These are phyloP conservation scores for Pachyuromys duprasi DNA, from an alignment of 2,797 vertebrate genomes.

Conservation along the genomic window DNA sequence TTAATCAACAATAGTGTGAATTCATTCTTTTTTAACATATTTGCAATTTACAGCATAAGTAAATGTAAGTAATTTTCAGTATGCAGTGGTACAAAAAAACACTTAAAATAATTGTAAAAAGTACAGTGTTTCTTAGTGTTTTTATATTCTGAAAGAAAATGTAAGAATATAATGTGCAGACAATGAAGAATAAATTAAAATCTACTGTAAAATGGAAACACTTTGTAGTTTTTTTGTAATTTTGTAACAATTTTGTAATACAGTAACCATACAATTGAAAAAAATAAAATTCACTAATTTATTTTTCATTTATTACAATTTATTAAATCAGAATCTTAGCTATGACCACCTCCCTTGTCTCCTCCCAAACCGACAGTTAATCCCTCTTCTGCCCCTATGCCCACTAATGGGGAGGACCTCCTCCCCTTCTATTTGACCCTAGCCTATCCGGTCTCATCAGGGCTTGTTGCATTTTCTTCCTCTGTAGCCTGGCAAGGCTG, in stretches of 20 bases:
- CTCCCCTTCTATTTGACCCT: too few species aligned
- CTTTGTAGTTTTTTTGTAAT: too few species aligned
- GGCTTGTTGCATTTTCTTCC: too few species aligned
- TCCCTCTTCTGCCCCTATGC: too few species aligned
- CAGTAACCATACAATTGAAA: not conserved
- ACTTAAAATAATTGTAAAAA: not conserved
- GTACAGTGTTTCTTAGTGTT: not conserved
- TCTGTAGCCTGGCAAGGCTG: too few species aligned
- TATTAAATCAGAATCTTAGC: too few species aligned
- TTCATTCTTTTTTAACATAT: not conserved
- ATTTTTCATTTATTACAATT: too few species aligned
- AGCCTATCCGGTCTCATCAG: too few species aligned
- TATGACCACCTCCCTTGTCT: too few species aligned
- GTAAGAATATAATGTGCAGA: not conserved
- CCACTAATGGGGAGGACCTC: too few species aligned
- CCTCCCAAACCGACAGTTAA: too few species aligned
- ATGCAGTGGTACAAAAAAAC: not conserved
- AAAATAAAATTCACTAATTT: not conserved
- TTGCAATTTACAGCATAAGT: not conserved
- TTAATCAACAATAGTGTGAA: not conserved
- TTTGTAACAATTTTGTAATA: too few species aligned
- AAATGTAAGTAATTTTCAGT: not conserved
- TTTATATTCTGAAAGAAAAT: not conserved
- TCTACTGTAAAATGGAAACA: not conserved
- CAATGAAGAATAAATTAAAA: not conserved